Percentiles rank a stretch among this genome's conserved stretches.
Evolutionary conservation across 1,140 invertebrate species (phyloP).

Genomic region (Tyrophagus putrescentiae): DNA sequence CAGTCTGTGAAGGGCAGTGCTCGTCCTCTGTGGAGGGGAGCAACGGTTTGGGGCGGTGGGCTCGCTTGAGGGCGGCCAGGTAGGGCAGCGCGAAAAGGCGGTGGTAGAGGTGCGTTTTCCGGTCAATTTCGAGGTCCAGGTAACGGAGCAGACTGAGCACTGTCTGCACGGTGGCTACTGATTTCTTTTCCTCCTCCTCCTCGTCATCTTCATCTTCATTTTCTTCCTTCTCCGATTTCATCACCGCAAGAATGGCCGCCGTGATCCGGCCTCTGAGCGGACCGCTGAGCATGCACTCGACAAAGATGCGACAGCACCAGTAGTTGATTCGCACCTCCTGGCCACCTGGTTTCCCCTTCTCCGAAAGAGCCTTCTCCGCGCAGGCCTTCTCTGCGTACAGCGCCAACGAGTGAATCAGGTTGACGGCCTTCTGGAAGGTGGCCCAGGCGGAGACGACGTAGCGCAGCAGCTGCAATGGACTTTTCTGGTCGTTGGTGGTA

Average conservation of each 20-base stretch:
- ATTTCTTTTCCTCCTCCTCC: too few species aligned
- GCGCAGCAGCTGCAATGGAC: too few species aligned
- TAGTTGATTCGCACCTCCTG: not conserved
- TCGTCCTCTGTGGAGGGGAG: not conserved
- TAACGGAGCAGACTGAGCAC: not conserved
- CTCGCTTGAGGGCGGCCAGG: not conserved
- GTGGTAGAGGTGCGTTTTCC: not conserved
- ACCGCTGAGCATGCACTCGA: not conserved
- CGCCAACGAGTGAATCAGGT: not conserved
- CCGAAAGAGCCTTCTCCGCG: not conserved
- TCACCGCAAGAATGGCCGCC: not conserved
- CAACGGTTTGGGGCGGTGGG: not conserved
- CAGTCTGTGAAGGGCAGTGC: too few species aligned
- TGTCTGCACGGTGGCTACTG: too few species aligned
- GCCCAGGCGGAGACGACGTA: not conserved
- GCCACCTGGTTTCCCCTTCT: not conserved
- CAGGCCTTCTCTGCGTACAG: slow-evolving; percentile 1
- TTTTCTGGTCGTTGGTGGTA: too few species aligned
- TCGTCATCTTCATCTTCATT: not conserved
- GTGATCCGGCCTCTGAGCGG: not conserved
- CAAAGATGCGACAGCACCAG: not conserved
- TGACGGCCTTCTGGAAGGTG: not conserved
- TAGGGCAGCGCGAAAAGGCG: not conserved
- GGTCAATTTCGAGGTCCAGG: not conserved
- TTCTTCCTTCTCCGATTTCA: not conserved